Conservation (phyloP, 2,113 vertebrate species). For the Ancistrus triradiatus region DNA sequence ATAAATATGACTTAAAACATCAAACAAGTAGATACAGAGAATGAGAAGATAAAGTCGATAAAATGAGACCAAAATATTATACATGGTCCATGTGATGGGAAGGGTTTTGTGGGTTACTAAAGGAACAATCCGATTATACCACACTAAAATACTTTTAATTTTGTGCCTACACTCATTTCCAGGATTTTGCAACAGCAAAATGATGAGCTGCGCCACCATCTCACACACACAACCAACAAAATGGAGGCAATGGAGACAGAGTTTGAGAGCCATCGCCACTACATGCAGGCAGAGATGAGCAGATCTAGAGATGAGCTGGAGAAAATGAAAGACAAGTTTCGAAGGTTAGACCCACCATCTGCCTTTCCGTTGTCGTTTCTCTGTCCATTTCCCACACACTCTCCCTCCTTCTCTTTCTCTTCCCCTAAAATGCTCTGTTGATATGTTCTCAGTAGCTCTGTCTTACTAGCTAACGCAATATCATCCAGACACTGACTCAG, state of each 20-base stretch:
- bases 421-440: neutral
- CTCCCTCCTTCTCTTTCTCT: neutral
- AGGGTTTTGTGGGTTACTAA: no score
- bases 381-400: neutral
- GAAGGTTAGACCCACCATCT: conserved; percentile 69
- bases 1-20: no score
- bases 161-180: no score
- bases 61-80: no score
- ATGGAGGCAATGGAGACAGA: conserved; percentile 92
- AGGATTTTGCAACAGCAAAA: conserved; percentile 96
- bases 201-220: conserved; percentile 82
- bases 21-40: no score
- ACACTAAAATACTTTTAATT: no score
- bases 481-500: conserved; percentile 11
- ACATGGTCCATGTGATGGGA: no score
- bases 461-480: neutral
- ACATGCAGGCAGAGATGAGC: conserved; percentile 88
- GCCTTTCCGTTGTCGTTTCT: no score
- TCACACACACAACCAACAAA: conserved; percentile 84
- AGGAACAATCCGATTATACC: no score
- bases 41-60: no score
- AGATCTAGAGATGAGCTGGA: conserved; percentile 91
- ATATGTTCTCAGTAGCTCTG: conserved; percentile 3
- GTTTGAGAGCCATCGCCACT: conserved; percentile 86
- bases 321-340: conserved; percentile 97